A percentile compares a stretch with the other conserved stretches of the same genome.
These are phyloP conservation scores for Pachyrhynchus sulphureomaculatus DNA, from an alignment of 1,140 invertebrate genomes.

Conservation along the genomic window DNA sequence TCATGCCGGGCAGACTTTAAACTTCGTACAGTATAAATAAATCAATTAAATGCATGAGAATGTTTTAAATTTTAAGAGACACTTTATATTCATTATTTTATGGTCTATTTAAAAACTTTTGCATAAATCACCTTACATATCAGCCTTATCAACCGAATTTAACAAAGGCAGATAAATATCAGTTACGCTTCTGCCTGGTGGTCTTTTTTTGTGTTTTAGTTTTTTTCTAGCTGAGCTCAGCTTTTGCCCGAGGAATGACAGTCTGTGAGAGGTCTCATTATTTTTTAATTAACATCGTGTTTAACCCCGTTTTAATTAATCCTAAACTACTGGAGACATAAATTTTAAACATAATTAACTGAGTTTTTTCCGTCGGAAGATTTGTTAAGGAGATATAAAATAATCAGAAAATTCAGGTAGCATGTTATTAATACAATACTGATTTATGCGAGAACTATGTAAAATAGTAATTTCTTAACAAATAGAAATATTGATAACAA, in stretches of 20 bases:
- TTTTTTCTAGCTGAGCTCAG: constrained; percentile 9
- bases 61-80: too few relatives aligned
- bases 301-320: constrained; percentile 25
- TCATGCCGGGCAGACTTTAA: too few relatives aligned
- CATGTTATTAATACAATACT: too few relatives aligned
- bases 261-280: constrained; percentile 14
- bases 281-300: constrained; percentile 29
- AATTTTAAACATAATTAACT: constrained; percentile 15
- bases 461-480: too few relatives aligned
- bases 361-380: neutral
- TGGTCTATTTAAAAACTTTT: constrained; percentile 9
- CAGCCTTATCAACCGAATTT: constrained; percentile 10
- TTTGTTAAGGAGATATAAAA: too few relatives aligned
- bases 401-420: too few relatives aligned
- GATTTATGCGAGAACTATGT: too few relatives aligned
- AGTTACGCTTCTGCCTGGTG: constrained; percentile 10
- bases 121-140: constrained; percentile 16
- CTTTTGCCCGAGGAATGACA: constrained; percentile 13
- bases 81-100: constrained; percentile 21
- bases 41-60: too few relatives aligned
- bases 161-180: constrained; percentile 16
- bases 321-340: constrained; percentile 16
- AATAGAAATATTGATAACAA: too few relatives aligned
- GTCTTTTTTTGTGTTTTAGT: constrained; percentile 10
- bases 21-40: too few relatives aligned